phyloP scores from a whole-genome alignment of 2,888 invertebrate genomes.

The Mystacides longicornis region DNA sequence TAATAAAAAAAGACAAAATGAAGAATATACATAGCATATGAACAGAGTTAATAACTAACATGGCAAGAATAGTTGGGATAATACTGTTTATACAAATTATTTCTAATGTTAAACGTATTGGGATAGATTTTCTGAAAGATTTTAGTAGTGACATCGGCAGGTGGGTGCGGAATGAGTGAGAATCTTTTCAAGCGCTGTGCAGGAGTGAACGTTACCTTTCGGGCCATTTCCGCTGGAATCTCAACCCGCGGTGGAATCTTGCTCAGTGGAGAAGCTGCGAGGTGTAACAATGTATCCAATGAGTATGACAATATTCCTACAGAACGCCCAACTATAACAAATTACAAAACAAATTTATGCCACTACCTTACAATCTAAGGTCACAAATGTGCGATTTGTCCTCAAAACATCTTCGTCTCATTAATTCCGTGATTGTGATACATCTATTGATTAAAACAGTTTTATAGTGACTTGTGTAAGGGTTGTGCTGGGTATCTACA shows the following conservation, averaged over 20 bases:
- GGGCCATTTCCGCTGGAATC: constrained; percentile 47
- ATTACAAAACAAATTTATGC: constrained; percentile 1
- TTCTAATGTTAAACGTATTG: background rate
- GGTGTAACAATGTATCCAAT: constrained; percentile 50
- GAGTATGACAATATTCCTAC: constrained; percentile 36
- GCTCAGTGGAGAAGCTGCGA: constrained; percentile 49
- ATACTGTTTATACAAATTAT: background rate
- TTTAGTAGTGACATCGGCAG: constrained; percentile 10
- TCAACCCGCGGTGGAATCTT: constrained; percentile 46
- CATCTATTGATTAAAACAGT: too few species aligned
- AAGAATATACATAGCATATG: background rate
- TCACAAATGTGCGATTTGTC: too few species aligned
- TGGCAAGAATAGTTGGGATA: constrained; percentile 9
- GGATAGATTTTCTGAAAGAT: constrained; percentile 8
- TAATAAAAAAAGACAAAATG: background rate
- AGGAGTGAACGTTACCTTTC: constrained; percentile 37
- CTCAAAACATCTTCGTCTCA: too few species aligned
- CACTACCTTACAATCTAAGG: too few species aligned
- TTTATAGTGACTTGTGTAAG: too few species aligned
- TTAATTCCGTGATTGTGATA: too few species aligned
- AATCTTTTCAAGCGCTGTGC: constrained; percentile 10
- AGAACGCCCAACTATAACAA: constrained; percentile 26
- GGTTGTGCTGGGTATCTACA: too few species aligned
- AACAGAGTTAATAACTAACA: constrained; percentile 8
- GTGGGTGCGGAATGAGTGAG: constrained; percentile 31